Conservation (phyloP, 1,140 invertebrate genomes). For the Lepidurus apus region DNA sequence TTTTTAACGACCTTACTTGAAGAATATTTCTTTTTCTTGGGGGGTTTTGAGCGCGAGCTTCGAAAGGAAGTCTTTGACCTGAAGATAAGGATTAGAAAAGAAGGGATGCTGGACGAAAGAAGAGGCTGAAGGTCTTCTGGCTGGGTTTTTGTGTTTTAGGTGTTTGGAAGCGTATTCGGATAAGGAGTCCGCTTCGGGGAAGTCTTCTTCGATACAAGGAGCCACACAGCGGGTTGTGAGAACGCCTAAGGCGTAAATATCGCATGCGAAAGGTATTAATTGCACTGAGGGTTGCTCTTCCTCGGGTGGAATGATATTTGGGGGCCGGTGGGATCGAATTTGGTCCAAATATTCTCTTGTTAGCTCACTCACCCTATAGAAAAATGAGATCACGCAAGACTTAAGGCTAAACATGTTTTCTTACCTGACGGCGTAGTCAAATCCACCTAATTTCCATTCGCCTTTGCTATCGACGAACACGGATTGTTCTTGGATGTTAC, state of each 20-base stretch:
- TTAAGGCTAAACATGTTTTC: neutral
- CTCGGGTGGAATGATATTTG: slow-evolving; percentile 62
- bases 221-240: slow-evolving; percentile 66
- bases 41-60: slow-evolving; percentile 71
- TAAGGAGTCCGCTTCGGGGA: slow-evolving; percentile 61
- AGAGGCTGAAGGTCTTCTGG: slow-evolving; percentile 55
- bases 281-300: slow-evolving; percentile 52
- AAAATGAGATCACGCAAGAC: neutral
- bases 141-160: slow-evolving; percentile 56
- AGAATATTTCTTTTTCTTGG: slow-evolving; percentile 68
- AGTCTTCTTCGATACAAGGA: slow-evolving; percentile 55
- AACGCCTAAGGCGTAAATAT: slow-evolving; percentile 74
- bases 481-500: slow-evolving; percentile 70
- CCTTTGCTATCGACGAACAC: slow-evolving; percentile 74
- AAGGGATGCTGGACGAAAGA: slow-evolving; percentile 62
- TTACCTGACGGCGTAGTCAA: slow-evolving; percentile 65
- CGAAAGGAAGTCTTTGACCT: slow-evolving; percentile 70
- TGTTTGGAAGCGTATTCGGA: slow-evolving; percentile 58
- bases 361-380: slow-evolving; percentile 55
- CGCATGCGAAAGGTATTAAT: slow-evolving; percentile 54
- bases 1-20: slow-evolving; percentile 49
- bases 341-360: slow-evolving; percentile 61
- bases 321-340: slow-evolving; percentile 60
- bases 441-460: slow-evolving; percentile 72
- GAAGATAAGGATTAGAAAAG: slow-evolving; percentile 75